Base-by-base conservation (phyloP, 2,797 vertebrate genomes). In the Coendou prehensilis region DNA sequence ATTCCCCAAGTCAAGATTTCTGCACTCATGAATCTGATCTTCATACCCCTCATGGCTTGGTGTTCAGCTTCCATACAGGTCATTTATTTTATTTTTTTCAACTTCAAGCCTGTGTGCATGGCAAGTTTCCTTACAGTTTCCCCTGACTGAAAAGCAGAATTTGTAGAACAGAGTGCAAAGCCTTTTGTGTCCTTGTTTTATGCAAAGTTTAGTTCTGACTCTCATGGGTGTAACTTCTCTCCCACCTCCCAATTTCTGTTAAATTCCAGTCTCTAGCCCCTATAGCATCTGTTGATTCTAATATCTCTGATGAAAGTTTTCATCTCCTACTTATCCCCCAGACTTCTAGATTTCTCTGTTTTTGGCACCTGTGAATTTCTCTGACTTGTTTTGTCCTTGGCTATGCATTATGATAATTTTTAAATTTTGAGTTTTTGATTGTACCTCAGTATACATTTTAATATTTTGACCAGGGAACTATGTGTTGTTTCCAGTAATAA, bases 401-500 rank as follows among this genome's bases (percentile, higher is more conserved):
- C 11, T 84, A 26, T 59, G 14, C 76, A 69, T 83, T 94, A 37
- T 82, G 54, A 61, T 28, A 33, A 33, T 30, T 91, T 63, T 91
- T 76, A 47, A 13, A 69, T 79, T 81, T 47, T 81, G 11, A 45
- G 47, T 67, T 89, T 93, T 92, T 71, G 63, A 61, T 87, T 92
- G 45, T 76, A 78, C 33, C 81, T 84, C 54, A 63, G 37, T 30
- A 6, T 10, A 88, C 28, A 76, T 81, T 85, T 92, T 91, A 92
- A 52, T 88, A 3, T 81, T 87, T 93, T 94, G 23, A 41, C 4
- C 22, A 71, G 30, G 28, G 18, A 90, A 81, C 47, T 64, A 23
- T 93, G 17, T 69, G 76, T 57, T 90, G 28, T 78, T 84, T 93
- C 63, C 22, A 80, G 57, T 75, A 87, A 89, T 80, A 8, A 94